These are phyloP conservation scores for Tinea trinotella DNA, from an alignment of 2,888 invertebrate species.

Conservation along the genomic window DNA sequence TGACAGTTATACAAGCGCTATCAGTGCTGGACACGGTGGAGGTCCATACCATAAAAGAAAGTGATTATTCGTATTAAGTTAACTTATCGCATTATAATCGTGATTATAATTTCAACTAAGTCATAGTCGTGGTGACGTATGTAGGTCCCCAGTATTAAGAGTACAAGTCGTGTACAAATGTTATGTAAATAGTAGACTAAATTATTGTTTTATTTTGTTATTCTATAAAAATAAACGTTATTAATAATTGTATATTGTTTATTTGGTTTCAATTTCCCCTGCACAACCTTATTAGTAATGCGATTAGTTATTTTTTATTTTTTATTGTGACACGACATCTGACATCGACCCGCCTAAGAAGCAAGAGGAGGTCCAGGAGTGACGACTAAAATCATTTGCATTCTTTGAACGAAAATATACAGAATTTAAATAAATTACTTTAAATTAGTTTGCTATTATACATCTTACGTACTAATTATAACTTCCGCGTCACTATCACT, in stretches of 20 bases:
- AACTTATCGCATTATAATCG: slow-evolving; percentile 6
- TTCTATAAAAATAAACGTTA: slow-evolving; percentile 25
- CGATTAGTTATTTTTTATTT: no score
- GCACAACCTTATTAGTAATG: no score
- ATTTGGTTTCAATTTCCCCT: no score
- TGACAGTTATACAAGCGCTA: slow-evolving; percentile 57
- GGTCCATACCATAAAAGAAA: slow-evolving; percentile 56
- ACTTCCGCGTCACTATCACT: not conserved
- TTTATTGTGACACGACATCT: no score
- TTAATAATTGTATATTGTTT: no score
- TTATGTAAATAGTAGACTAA: slow-evolving; percentile 35
- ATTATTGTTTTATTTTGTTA: slow-evolving; percentile 41
- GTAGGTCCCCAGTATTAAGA: slow-evolving; percentile 33
- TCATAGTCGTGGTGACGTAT: slow-evolving; percentile 41
- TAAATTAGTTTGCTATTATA: no score
- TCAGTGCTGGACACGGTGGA: slow-evolving; percentile 58
- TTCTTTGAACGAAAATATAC: no score
- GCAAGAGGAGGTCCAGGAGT: no score
- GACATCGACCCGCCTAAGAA: no score
- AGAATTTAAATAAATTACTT: no score
- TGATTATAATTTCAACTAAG: slow-evolving; percentile 40
- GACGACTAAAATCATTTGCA: no score
- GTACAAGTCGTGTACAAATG: slow-evolving; percentile 30
- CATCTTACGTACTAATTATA: not conserved
- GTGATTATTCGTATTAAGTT: slow-evolving; percentile 25